phyloP scores from a whole-genome alignment of 2,888 invertebrate genomes.

The Drosophila nr. medialis region DNA sequence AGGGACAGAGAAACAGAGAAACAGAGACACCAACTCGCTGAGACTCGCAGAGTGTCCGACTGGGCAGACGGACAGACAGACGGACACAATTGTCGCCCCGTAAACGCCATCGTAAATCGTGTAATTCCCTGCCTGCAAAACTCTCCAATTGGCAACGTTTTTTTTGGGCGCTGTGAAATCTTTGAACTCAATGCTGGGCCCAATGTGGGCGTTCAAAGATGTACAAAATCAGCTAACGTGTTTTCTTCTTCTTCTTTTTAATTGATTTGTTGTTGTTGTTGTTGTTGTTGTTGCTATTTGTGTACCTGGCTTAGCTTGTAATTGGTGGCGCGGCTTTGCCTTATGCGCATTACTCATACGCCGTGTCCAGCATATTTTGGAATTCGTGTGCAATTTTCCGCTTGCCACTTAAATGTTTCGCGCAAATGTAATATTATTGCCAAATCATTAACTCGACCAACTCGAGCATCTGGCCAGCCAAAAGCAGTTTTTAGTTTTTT shows the following conservation, averaged over 20 bases:
- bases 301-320: constrained; percentile 29
- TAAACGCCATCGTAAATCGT: constrained; percentile 71
- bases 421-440: constrained; percentile 72
- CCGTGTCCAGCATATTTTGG: constrained; percentile 52
- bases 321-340: constrained; percentile 48
- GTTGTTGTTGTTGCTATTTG: constrained; percentile 30
- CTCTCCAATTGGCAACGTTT: constrained; percentile 21
- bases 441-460: constrained; percentile 79
- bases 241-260: constrained; percentile 46
- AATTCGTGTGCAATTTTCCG: constrained; percentile 74
- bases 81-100: constrained; percentile 72
- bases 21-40: constrained; percentile 11
- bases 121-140: constrained; percentile 59
- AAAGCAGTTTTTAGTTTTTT: background rate
- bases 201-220: constrained; percentile 61
- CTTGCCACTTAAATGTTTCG: constrained; percentile 73
- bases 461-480: constrained; percentile 68
- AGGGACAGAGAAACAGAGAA: constrained; percentile 29
- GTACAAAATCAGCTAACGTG: constrained; percentile 34
- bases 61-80: constrained; percentile 3
- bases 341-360: constrained; percentile 61
- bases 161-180: constrained; percentile 55
- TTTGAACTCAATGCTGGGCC: constrained; percentile 69
- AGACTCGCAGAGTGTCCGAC: constrained; percentile 1
- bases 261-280: constrained; percentile 73